Conservation (phyloP, 2,797 vertebrate genomes). For the Phalloptychus januarius region DNA sequence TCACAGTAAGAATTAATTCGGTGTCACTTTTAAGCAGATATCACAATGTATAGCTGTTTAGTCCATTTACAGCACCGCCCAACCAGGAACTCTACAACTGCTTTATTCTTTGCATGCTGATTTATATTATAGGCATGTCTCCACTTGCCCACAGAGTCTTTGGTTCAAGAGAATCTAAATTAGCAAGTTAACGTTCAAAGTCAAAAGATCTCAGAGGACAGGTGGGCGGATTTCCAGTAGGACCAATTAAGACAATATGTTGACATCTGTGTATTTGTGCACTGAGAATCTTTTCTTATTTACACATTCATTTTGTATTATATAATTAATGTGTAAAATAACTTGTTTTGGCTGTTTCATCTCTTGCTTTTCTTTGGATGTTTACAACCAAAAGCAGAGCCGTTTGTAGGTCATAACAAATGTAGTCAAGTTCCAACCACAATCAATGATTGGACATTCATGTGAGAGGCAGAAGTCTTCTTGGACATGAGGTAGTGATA, state of each 20-base stretch:
- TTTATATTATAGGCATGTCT: constrained; percentile 48
- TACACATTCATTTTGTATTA: constrained; percentile 29
- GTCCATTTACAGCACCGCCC: constrained; percentile 54
- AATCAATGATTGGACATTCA: neutral
- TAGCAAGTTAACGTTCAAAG: constrained; percentile 54
- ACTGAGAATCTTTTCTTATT: constrained; percentile 26
- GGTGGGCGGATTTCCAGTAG: constrained; percentile 16
- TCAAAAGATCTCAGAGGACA: constrained; percentile 27
- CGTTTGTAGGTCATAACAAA: neutral
- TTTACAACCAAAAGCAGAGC: neutral
- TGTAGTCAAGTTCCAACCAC: neutral
- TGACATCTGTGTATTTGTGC: constrained; percentile 31
- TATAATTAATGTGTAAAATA: constrained; percentile 37
- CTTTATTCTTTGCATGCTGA: constrained; percentile 41
- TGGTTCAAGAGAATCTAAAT: constrained; percentile 37
- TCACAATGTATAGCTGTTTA: constrained; percentile 49
- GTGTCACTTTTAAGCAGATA: constrained; percentile 27
- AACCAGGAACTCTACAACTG: constrained; percentile 49
- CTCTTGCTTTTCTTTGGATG: constrained; percentile 10
- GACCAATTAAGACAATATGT: constrained; percentile 43
- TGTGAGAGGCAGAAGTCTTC: neutral
- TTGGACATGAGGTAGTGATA: neutral
- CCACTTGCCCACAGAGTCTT: constrained; percentile 28
- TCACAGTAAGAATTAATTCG: constrained; percentile 13
- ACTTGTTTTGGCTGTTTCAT: constrained; percentile 28